Percentiles rank a stretch among this genome's conserved stretches.
phyloP scores from a whole-genome alignment of 2,113 vertebrate species.

The Poeciliopsis turrubarensis region DNA sequence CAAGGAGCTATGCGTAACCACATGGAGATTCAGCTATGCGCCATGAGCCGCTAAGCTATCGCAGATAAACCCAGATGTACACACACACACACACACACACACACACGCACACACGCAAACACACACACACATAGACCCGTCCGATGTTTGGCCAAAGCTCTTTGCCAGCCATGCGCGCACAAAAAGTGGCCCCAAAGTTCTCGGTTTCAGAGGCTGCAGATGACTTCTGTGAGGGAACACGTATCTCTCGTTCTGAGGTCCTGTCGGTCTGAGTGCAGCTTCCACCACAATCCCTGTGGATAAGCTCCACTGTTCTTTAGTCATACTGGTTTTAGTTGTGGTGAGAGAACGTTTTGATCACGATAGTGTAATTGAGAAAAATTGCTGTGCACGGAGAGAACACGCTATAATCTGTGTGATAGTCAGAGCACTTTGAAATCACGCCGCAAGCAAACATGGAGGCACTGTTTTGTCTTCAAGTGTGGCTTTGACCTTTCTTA shows the following conservation, averaged over 20 bases:
- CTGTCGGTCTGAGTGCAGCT: constrained; percentile 59
- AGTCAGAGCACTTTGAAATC: constrained; percentile 37
- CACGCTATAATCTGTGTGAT: constrained; percentile 51
- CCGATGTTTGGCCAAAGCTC: constrained; percentile 46
- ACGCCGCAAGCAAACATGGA: constrained; percentile 36
- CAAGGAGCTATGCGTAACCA: constrained; percentile 62
- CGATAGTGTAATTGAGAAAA: constrained; percentile 67
- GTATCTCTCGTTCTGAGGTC: constrained; percentile 69
- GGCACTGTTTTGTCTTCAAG: constrained; percentile 19
- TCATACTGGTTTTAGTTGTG: constrained; percentile 61
- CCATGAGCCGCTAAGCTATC: constrained; percentile 56
- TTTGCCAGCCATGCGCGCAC: constrained; percentile 49
- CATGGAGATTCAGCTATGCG: constrained; percentile 53
- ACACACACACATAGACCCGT: constrained; percentile 18
- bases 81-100: neutral
- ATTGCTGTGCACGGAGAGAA: constrained; percentile 39
- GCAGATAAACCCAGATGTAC: constrained; percentile 35
- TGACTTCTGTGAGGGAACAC: constrained; percentile 70
- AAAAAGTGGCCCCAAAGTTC: constrained; percentile 45
- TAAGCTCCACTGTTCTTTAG: constrained; percentile 64
- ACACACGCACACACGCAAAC: constrained; percentile 8
- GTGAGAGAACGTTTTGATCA: constrained; percentile 61
- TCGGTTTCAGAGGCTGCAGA: constrained; percentile 62
- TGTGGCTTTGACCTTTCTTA: constrained; percentile 35
- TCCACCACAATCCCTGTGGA: constrained; percentile 57